Evolutionary conservation across 1,140 invertebrate genomes (phyloP).

Genomic region (Megathymus violae): DNA sequence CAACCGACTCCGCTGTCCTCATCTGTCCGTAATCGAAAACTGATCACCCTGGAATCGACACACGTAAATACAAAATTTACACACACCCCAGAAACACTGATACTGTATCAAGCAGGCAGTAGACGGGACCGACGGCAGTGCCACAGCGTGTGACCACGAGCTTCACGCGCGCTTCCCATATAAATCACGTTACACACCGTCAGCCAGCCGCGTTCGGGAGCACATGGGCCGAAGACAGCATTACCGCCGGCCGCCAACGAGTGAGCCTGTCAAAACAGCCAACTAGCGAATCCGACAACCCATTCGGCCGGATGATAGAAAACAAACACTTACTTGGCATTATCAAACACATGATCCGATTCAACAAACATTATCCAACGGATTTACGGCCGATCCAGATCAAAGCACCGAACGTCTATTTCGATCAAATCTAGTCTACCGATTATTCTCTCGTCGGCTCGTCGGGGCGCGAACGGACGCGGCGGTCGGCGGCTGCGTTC

Average conservation of each 20-base stretch:
- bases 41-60: too few relatives aligned
- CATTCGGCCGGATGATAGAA: conserved; percentile 68
- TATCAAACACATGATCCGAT: conserved; percentile 45
- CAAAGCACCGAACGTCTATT: conserved; percentile 57
- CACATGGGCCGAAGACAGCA: conserved; percentile 54
- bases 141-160: background rate
- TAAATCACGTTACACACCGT: conserved; percentile 24
- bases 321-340: conserved; percentile 62
- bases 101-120: too few relatives aligned
- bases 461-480: conserved; percentile 44
- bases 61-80: too few relatives aligned
- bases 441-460: conserved; percentile 38
- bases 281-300: conserved; percentile 64
- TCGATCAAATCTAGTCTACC: conserved; percentile 33
- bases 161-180: conserved; percentile 36
- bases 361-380: conserved; percentile 56
- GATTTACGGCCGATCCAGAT: conserved; percentile 54
- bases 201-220: background rate
- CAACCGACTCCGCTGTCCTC: too few relatives aligned
- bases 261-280: conserved; percentile 71
- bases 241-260: conserved; percentile 54
- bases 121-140: background rate
- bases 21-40: too few relatives aligned
- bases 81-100: too few relatives aligned
- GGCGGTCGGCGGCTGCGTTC: conserved; percentile 49